phyloP scores from a whole-genome alignment of 2,113 vertebrate genomes.

The Mormyrus iriodes region DNA sequence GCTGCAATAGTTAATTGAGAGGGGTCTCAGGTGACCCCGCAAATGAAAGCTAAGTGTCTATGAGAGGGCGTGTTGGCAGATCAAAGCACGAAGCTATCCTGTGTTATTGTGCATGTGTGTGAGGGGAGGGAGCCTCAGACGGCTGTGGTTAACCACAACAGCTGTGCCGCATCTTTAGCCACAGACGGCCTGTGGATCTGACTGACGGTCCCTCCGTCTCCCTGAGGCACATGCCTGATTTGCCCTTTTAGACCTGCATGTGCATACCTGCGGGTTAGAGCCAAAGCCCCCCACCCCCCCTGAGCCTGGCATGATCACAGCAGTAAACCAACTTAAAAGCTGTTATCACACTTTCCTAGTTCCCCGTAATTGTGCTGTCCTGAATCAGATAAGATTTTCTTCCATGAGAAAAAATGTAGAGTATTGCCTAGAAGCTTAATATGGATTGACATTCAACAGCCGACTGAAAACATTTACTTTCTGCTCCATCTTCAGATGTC shows the following conservation, averaged over 20 bases:
- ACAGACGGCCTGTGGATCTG: background rate
- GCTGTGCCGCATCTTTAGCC: background rate
- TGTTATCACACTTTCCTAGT: background rate
- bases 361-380: background rate
- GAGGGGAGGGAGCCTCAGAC: background rate
- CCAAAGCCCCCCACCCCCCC: background rate
- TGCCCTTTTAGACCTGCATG: background rate
- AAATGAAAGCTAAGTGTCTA: background rate
- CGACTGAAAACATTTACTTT: conserved; percentile 3
- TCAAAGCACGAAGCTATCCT: background rate
- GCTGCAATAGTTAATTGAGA: background rate
- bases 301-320: background rate
- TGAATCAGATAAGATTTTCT: background rate
- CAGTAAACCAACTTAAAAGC: background rate
- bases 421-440: background rate
- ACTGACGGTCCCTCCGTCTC: background rate
- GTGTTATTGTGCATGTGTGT: background rate
- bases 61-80: background rate
- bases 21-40: background rate
- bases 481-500: background rate
- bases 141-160: background rate
- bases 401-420: conserved; percentile 32
- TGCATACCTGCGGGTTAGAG: background rate
- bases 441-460: conserved; percentile 7
- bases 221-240: background rate